A percentile compares a stretch with the other conserved stretches of the same genome.
phyloP scores from a whole-genome alignment of 2,113 vertebrate species.

The Casuarius casuarius region DNA sequence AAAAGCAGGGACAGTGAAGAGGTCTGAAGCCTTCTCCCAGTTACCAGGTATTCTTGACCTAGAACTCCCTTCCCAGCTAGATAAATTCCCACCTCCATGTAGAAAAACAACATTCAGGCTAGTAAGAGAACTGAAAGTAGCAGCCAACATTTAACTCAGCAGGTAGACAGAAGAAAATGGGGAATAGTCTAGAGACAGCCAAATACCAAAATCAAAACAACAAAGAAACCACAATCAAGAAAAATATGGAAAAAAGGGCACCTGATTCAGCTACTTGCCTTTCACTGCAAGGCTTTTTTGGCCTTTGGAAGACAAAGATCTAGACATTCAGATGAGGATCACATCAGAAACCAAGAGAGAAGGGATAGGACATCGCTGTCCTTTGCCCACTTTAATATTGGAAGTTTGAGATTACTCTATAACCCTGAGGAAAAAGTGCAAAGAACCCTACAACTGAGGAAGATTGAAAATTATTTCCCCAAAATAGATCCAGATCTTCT shows the following conservation, averaged over 20 bases:
- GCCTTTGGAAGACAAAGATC: background rate
- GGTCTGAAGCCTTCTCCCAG: background rate
- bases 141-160: background rate
- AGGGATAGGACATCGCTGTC: background rate
- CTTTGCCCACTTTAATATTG: background rate
- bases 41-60: background rate
- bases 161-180: background rate
- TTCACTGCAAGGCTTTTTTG: background rate
- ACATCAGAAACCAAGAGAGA: background rate
- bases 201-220: background rate
- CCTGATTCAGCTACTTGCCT: background rate
- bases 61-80: background rate
- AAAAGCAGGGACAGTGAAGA: background rate
- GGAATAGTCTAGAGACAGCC: background rate
- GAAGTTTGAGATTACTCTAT: background rate
- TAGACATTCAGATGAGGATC: background rate
- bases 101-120: background rate
- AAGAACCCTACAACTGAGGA: too few relatives aligned
- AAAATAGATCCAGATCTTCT: background rate
- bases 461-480: background rate
- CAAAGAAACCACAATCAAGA: background rate
- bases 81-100: background rate
- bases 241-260: rapidly evolving
- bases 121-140: background rate
- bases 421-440: background rate